phyloP scores from a whole-genome alignment of 1,140 invertebrate genomes.

The Apocrypta bakeri region DNA sequence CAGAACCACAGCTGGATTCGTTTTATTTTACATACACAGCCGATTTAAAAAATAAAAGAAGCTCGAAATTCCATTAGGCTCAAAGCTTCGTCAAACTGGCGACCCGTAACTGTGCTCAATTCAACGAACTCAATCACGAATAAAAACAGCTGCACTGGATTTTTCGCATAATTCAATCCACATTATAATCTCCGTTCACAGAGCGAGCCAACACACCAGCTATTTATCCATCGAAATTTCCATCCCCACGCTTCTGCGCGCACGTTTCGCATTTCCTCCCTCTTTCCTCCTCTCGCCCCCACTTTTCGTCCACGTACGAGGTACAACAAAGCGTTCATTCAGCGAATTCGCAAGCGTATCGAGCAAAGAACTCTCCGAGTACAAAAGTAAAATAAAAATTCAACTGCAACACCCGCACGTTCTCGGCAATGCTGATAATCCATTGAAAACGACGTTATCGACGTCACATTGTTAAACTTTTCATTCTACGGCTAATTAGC shows the following conservation, averaged over 20 bases:
- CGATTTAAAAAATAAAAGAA: too few species aligned
- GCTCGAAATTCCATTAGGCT: too few species aligned
- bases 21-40: too few species aligned
- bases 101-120: background rate
- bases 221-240: slow-evolving; percentile 34
- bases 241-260: background rate
- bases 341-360: background rate
- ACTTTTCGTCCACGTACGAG: background rate
- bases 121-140: background rate
- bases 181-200: slow-evolving; percentile 1
- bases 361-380: background rate
- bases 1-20: too few species aligned
- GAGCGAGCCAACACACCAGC: background rate
- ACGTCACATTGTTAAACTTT: background rate
- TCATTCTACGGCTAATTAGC: background rate
- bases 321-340: background rate
- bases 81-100: too few species aligned
- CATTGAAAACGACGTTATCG: background rate
- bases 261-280: background rate
- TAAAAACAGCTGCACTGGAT: background rate
- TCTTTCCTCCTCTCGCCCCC: too few species aligned
- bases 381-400: background rate
- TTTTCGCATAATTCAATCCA: background rate
- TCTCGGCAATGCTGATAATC: background rate
- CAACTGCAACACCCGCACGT: too few species aligned